These are phyloP conservation scores for Euplagia quadripunctaria DNA, from an alignment of 2,888 invertebrate genomes.

Conservation along the genomic window DNA sequence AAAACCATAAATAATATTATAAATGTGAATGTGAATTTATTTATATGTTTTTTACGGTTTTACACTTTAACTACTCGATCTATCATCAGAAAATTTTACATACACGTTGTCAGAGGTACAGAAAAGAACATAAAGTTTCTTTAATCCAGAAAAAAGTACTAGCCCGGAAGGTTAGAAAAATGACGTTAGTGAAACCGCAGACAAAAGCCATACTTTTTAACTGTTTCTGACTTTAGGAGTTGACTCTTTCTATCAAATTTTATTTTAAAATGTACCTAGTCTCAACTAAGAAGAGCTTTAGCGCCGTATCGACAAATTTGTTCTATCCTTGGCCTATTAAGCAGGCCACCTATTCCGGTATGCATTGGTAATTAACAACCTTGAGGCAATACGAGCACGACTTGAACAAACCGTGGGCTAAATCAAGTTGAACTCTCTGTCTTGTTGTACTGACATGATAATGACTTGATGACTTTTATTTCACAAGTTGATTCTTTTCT, in stretches of 20 bases:
- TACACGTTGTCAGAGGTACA: no score
- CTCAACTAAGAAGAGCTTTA: background rate
- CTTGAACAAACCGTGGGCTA: background rate
- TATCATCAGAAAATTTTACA: no score
- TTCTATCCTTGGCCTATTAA: slow-evolving; percentile 13
- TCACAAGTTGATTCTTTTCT: no score
- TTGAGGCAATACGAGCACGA: background rate
- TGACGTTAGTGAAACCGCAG: no score
- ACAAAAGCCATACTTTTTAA: background rate
- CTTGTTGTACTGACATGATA: background rate
- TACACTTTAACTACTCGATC: no score
- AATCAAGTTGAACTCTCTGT: background rate
- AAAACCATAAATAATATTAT: background rate
- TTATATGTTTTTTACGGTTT: no score
- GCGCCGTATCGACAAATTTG: background rate
- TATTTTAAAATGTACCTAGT: background rate
- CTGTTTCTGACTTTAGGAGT: no score
- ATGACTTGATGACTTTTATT: background rate
- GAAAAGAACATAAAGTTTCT: no score
- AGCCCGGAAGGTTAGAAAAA: no score
- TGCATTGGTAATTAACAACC: slow-evolving; percentile 5
- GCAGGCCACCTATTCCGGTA: background rate
- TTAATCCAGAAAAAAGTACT: no score
- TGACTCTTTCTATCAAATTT: no score
- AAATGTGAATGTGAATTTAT: background rate